These are phyloP conservation scores for Dendrocincla tyrannina DNA, from an alignment of 2,797 vertebrate species.

Conservation along the genomic window DNA sequence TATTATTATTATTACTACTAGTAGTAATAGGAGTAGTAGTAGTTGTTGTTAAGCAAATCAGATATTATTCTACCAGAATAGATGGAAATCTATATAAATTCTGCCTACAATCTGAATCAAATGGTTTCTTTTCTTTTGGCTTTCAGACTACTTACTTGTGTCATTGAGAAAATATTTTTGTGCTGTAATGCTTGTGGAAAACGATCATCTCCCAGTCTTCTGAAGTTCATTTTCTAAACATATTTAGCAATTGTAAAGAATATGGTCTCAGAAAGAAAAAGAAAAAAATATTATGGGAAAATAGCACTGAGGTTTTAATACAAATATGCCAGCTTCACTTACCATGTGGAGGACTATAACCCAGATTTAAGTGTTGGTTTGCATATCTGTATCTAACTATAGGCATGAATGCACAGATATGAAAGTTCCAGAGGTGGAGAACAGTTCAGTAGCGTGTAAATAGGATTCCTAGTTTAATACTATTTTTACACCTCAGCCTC, in stretches of 20 bases:
- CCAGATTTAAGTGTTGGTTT: not conserved
- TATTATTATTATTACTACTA: too few species aligned
- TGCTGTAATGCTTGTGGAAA: not conserved
- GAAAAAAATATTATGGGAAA: not conserved
- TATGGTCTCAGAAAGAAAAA: not conserved
- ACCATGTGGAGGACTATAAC: not conserved
- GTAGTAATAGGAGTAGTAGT: too few species aligned
- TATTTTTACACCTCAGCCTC: not conserved
- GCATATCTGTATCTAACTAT: not conserved
- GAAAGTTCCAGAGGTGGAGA: not conserved
- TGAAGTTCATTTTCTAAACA: not conserved
- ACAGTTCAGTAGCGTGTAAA: not conserved
- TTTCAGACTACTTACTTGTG: not conserved
- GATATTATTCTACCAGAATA: not conserved
- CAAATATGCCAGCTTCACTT: not conserved
- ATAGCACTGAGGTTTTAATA: not conserved
- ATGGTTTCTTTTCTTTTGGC: not conserved
- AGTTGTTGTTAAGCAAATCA: not conserved
- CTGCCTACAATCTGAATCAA: not conserved
- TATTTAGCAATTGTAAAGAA: not conserved
- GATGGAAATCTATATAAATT: not conserved
- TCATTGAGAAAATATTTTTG: not conserved
- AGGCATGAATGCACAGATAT: not conserved
- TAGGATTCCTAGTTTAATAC: not conserved
- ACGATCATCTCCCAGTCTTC: not conserved